Evolutionary conservation across 2,888 invertebrate species (phyloP), one percentile per base, ranked within the genome.

Genomic region (Lucinisca nassula): DNA sequence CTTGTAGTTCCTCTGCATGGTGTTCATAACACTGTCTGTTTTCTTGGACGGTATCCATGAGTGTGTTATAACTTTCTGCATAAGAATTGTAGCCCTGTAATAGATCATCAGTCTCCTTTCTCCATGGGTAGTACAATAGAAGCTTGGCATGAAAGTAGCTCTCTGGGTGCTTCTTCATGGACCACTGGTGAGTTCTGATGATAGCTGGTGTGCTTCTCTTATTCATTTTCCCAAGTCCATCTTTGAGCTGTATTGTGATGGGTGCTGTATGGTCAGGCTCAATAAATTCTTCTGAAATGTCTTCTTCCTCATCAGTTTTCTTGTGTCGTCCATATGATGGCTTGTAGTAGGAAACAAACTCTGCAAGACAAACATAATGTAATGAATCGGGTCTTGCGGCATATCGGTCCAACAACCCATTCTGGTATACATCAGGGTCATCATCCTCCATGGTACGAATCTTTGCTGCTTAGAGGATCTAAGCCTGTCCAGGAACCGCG

Each of bases 71-170:
- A 14, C 70, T 81, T 21, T 81, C 45, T 61, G 84, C 49, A 75
- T 84, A 89, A 27, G 84, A 77, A 17, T 51, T 61, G n/a, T n/a
- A n/a, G n/a, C 6, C 27, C 17, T 30, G 24, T 6, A 58, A 21
- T n/a, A 88, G 40, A 58, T 88, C 84, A 37, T 55, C 40, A 0
- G 24, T 45, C 72, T 90, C 90, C 55, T 88, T 21, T 78, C 84
- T 80, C 88, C 88, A 90, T 72, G 91, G 87, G 37, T 45, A 82
- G 58, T 88, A 91, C 37, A 91, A 73, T 6, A 87, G 35, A 30
- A 89, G 73, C 58, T 81, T 74, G 24, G 87, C 51, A 82, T 87
- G 87, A 51, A 75, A 90, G 45, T 74, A 87, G 0, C 83, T 45
- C 37, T 89, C 89, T 58, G 85, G 75, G 8, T 87, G 27, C 45